phyloP scores from a whole-genome alignment of 2,113 vertebrate genomes.

The Protobothrops mucrosquamatus region DNA sequence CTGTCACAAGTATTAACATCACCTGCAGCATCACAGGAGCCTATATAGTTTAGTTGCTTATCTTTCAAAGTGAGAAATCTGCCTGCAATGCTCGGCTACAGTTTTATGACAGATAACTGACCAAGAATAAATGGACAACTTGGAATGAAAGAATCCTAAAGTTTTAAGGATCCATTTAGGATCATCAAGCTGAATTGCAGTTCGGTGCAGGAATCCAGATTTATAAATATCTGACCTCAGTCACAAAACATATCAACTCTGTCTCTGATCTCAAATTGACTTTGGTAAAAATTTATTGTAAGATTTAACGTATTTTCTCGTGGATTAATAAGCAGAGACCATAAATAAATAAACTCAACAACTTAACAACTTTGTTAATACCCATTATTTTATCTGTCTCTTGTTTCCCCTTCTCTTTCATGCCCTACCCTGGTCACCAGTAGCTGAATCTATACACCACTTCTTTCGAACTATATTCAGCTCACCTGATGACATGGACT shows the following conservation, averaged over 20 bases:
- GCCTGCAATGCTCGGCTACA: neutral
- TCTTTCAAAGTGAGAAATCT: neutral
- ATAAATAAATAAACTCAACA: neutral
- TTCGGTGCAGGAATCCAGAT: neutral
- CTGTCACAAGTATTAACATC: neutral
- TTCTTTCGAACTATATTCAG: neutral
- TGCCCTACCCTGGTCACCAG: neutral
- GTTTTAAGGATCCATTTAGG: neutral
- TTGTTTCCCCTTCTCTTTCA: neutral
- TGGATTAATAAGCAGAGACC: neutral
- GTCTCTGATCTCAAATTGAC: neutral
- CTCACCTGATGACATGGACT: neutral
- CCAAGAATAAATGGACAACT: neutral
- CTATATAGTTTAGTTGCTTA: neutral
- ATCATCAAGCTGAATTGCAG: neutral
- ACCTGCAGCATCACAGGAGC: neutral
- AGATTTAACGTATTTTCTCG: neutral
- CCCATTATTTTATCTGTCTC: neutral
- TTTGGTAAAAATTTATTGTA: neutral
- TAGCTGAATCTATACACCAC: neutral
- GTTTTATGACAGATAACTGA: neutral
- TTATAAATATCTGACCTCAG: neutral
- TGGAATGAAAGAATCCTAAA: neutral
- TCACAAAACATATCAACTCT: neutral
- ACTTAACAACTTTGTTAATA: neutral